Evolutionary conservation across 2,113 vertebrate genomes (phyloP).

Genomic region (Phylloscopus trochiloides): DNA sequence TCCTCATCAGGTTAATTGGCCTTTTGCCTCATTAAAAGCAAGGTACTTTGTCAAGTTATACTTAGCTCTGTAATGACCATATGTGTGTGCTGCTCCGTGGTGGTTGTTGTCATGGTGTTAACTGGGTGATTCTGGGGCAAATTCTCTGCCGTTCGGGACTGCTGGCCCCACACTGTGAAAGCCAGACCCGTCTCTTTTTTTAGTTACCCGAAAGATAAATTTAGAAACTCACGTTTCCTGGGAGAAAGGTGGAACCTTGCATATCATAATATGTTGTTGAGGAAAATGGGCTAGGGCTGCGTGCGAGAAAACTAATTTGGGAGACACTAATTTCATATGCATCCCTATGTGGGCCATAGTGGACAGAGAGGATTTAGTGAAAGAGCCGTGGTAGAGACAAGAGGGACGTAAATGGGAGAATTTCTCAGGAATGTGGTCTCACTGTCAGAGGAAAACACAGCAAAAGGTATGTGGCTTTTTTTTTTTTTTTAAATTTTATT

Average conservation of each 20-base stretch:
- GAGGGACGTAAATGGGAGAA: not conserved
- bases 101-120: not conserved
- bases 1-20: not conserved
- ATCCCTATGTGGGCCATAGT: conserved; percentile 4
- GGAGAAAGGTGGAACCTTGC: conserved; percentile 16
- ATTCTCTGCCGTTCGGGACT: not conserved
- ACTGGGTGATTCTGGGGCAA: not conserved
- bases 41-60: not conserved
- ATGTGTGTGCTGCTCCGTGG: not conserved
- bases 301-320: not conserved
- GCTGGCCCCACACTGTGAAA: conserved; percentile 5
- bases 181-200: not conserved
- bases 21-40: conserved; percentile 8
- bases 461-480: not conserved
- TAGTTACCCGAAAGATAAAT: conserved; percentile 13
- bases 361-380: not conserved
- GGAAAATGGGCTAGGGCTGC: conserved; percentile 39
- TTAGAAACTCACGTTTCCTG: conserved; percentile 39
- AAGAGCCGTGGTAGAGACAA: not conserved
- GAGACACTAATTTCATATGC: conserved; percentile 21
- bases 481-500: not conserved
- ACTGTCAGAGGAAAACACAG: not conserved
- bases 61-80: not conserved
- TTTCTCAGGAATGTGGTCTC: not conserved
- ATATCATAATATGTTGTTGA: conserved; percentile 36